phyloP scores from a whole-genome alignment of 1,140 invertebrate genomes.

The Saccostrea echinata region DNA sequence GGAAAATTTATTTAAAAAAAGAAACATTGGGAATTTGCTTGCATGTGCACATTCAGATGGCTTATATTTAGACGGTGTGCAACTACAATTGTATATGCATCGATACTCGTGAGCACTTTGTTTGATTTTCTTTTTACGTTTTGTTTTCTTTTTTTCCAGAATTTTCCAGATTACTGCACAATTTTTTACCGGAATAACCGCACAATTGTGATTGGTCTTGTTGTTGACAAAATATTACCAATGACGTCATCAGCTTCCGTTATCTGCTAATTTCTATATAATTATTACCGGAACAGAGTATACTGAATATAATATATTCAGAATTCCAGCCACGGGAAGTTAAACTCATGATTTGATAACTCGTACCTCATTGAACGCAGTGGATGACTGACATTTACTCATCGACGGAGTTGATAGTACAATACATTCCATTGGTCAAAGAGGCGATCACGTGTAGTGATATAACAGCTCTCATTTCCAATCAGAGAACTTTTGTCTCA shows the following conservation, averaged over 20 bases:
- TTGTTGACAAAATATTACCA: not conserved
- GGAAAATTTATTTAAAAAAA: no score
- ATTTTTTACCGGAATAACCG: conserved; percentile 54
- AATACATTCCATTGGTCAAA: conserved; percentile 34
- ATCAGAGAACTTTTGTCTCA: conserved; percentile 6
- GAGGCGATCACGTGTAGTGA: conserved; percentile 22
- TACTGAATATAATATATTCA: not conserved
- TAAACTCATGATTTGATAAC: not conserved
- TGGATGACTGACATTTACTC: conserved; percentile 17
- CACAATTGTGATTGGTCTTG: not conserved
- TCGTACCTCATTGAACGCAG: conserved; percentile 30
- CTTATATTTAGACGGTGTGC: no score
- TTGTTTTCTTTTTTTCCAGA: conserved; percentile 48
- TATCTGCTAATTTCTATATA: conserved; percentile 11
- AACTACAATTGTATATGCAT: no score
- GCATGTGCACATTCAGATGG: no score
- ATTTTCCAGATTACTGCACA: conserved; percentile 56
- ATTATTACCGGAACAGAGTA: not conserved
- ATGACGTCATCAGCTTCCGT: conserved; percentile 26
- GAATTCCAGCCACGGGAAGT: conserved; percentile 16
- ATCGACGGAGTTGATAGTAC: conserved; percentile 28
- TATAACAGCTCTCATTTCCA: conserved; percentile 20
- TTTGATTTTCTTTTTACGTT: no score
- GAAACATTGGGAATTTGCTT: no score
- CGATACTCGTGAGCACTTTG: no score